Base-by-base conservation (phyloP, 2,888 invertebrate genomes). In the Folsomia candida region DNA sequence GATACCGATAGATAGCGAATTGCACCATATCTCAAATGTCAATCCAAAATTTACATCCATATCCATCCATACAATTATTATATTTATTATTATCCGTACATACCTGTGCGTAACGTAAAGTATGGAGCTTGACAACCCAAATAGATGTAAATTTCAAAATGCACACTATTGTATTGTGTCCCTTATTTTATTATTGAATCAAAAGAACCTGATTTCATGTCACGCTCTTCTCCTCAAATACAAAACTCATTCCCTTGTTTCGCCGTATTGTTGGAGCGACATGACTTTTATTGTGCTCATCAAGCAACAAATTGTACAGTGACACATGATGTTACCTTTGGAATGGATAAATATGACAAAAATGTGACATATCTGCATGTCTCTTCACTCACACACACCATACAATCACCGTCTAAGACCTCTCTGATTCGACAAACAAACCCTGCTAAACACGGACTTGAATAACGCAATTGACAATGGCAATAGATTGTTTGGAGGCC, bases 201-300 rank as follows among this genome's bases (percentile, higher is more conserved):
- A 61, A 61, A 28, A 61, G 22, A 61, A n/a, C 27, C 28, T 28
- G 61, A 61, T 26, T 29, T 29, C 29, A 61, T 28, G 61, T 61
- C 61, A 61, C 61, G 61, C 61, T 61, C 22, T 37, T 37, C 14
- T 37, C 6, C 14, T 9, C 37, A 37, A 37, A 37, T 14, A 37
- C 37, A 4, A 37, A 37, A 37, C 6, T 37, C 14, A 37, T 37
- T 37, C 61, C 28, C 29, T 61, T 28, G 26, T 26, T 61, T 60
- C n/a, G 4, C 11, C 9, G 9, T 6, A 20, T 14, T 61, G 61
- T 28, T 11, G 4, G 61, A 59, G 37, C 4, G 37, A 37, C 37
- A 37, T 37, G 37, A 37, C 37, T 37, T 37, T 37, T 37, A 37
- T n/a, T n/a, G n/a, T n/a, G n/a, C 37, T 37, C 37, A 37, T 37